Conservation (phyloP, 2,797 vertebrate species). For the Pseudomugil gertrudae region DNA sequence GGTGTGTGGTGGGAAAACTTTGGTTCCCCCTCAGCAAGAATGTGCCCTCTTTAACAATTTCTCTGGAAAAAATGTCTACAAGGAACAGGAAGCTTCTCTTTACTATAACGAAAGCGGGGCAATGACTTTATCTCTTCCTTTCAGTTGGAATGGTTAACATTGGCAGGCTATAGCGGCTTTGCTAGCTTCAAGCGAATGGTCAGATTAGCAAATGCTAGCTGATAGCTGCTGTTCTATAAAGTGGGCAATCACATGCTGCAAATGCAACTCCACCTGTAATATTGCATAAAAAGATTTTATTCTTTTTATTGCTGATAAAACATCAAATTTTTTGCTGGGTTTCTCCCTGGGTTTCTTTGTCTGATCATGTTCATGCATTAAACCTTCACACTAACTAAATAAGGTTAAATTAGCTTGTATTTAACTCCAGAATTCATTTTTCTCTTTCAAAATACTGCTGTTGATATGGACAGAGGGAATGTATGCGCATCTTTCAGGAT, state of each 20-base stretch:
- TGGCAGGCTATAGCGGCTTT: too few relatives aligned
- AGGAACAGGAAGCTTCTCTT: not conserved
- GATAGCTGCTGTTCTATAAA: not conserved
- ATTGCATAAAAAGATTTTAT: too few relatives aligned
- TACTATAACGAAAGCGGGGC: not conserved
- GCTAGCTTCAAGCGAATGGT: not conserved
- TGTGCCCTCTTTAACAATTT: too few relatives aligned
- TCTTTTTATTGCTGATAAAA: too few relatives aligned
- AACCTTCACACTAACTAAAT: not conserved
- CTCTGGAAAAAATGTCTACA: not conserved
- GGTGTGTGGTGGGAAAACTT: not conserved
- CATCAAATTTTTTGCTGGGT: too few relatives aligned
- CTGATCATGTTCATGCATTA: too few relatives aligned
- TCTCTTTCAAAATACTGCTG: not conserved
- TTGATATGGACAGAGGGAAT: slow-evolving; percentile 16
- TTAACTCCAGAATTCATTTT: slow-evolving; percentile 1
- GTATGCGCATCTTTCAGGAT: not conserved
- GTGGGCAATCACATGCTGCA: not conserved
- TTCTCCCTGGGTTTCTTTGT: not conserved
- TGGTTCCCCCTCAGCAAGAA: not conserved
- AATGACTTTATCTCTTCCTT: too few relatives aligned
- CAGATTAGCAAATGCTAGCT: not conserved
- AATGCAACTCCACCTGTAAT: too few relatives aligned
- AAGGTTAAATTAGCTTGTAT: not conserved
- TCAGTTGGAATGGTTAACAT: too few relatives aligned